Base-by-base conservation (phyloP, 2,797 vertebrate species). In the Anguilla marmorata region DNA sequence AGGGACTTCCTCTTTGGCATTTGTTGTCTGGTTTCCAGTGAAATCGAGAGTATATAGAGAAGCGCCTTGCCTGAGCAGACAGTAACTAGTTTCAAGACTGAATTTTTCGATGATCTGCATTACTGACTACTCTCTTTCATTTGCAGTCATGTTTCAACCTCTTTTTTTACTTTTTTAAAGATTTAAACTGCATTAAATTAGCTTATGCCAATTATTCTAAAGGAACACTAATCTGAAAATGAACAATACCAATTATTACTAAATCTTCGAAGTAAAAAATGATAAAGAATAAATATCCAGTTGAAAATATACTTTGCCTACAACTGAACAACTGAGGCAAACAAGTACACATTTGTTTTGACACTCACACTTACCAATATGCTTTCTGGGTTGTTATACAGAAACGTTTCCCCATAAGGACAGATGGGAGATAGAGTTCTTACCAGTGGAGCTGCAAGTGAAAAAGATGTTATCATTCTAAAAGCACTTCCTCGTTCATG, bases 321-420 rank as follows among this genome's bases (percentile, higher is more conserved):
- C 52, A 52, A 56, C 2, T 56, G 54, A 56, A 66, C 63, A 66
- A 27, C 63, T 24, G 4, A 66, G n/a, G 63, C 63, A n/a, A 24
- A 82, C 16, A 41, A 83, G 48, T 30, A n/a, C 56, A 69, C 41
- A 8, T 66, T 66, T 85, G 85, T 33, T 24, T 30, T 66, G 84
- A 8, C 2, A 82, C 2, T 33, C 72, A 88, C 85, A 96, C 97
- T 96, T 96, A 99, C 98, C 95, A 89, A 83, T 90, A 92, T 66
- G 90, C 92, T 93, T 89, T 95, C 92, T 82, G 93, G 86, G 88
- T 82, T 94, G 93, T 96, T 96, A 94, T 94, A 96, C 90, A 98
- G 93, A 95, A 97, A 98, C 56, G 96, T 95, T 92, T 99, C 98
- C 90, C 97, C 97, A 80, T 98, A 98, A n/a, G 98, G 98, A 93